Base-by-base conservation (phyloP, 2,888 invertebrate species). In the Erynnis tages region DNA sequence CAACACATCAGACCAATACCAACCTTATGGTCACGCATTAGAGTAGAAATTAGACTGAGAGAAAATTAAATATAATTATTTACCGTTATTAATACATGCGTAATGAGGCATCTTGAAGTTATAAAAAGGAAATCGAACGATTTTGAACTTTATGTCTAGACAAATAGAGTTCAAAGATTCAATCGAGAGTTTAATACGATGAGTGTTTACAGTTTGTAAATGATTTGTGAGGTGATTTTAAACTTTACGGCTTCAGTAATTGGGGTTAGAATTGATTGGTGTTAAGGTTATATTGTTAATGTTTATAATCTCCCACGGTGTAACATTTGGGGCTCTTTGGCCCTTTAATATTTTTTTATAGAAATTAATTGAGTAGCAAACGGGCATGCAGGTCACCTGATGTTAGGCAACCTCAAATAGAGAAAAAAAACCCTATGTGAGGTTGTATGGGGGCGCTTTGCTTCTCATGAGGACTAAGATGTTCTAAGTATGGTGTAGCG, bases 51-150 rank as follows among this genome's bases (percentile, higher is more conserved):
- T n/a, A 7, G 11, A 13, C 23, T 23, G 6, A 6, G 11, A 2
- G n/a, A 23, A 21, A 8, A 7, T 8, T 11, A 38, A 38, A 23
- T 23, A 38, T 38, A 38, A 38, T 38, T 38, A 38, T 11, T 10
- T 23, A 38, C 13, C 21, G 38, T 23, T 38, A 38, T 38, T 38
- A 38, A 38, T 38, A 23, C 38, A n/a, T 38, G 21, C 23, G 17
- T 38, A 3, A 23, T 23, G 23, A 38, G 38, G 7, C 23, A 23
- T 38, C 38, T 38, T 38, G 23, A 38, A 14, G 23, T 13, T 38
- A 23, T 23, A 38, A 38, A 38, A 23, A 23, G 23, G 7, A 13
- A 8, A 1, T 11, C 8, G 11, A 1, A 23, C 8, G 13, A 38
- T 8, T 23, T 23, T 23, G 1, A 23, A 13, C 38, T 8, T 23